A percentile compares a stretch with the other conserved stretches of the same genome.
Conservation (phyloP, 2,113 vertebrate genomes). For the Mola mola region DNA sequence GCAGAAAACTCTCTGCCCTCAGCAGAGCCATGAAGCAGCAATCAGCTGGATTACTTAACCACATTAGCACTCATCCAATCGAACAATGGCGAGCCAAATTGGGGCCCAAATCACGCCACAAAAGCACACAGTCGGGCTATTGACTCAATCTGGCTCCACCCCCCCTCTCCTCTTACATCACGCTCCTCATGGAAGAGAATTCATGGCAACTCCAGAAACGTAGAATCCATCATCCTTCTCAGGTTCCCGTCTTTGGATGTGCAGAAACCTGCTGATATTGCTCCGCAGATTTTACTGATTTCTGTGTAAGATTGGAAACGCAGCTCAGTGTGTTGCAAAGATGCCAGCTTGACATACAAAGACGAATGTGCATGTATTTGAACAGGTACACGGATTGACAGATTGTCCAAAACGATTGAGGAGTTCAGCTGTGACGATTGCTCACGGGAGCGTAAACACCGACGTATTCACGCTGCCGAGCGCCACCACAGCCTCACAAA, state of each 20-base stretch:
- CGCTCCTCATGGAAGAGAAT: constrained; percentile 72
- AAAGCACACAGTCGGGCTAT: constrained; percentile 77
- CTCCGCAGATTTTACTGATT: constrained; percentile 9
- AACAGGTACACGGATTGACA: not conserved
- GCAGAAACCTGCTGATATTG: not conserved
- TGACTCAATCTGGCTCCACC: constrained; percentile 65
- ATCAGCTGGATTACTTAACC: constrained; percentile 75
- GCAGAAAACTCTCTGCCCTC: constrained; percentile 50
- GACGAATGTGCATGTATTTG: no score
- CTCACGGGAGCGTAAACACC: no score
- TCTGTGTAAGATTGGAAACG: constrained; percentile 26
- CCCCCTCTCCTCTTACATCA: constrained; percentile 75
- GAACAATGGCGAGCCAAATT: constrained; percentile 69
- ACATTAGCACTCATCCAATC: constrained; percentile 75
- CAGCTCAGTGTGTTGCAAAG: not conserved
- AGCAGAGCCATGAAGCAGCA: constrained; percentile 65
- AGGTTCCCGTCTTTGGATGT: constrained; percentile 9
- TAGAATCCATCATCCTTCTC: constrained; percentile 33
- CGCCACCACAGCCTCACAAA: not conserved
- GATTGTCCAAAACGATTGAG: no score
- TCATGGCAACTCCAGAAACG: constrained; percentile 58
- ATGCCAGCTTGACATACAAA: constrained; percentile 1
- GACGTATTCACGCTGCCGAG: no score
- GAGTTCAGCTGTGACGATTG: no score
- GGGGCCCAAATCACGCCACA: constrained; percentile 78